These are phyloP conservation scores for Ceryle rudis DNA, from an alignment of 2,797 vertebrate genomes.

Conservation along the genomic window DNA sequence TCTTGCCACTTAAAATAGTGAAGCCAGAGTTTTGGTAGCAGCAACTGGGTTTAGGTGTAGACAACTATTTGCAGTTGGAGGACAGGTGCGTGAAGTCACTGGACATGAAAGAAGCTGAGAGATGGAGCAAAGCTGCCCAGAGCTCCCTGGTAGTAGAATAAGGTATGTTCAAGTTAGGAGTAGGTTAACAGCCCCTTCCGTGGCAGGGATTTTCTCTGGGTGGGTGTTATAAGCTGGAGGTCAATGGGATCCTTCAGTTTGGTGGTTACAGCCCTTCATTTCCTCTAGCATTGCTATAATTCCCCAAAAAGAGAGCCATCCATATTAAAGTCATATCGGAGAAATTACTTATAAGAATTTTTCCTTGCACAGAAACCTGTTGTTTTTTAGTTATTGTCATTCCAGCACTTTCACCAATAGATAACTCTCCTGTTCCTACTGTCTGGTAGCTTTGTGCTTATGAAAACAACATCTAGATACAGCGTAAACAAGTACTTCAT, in stretches of 20 bases:
- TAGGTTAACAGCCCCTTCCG: not conserved
- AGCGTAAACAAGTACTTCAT: not conserved
- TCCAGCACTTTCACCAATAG: not conserved
- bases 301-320: not conserved
- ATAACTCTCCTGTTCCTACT: not conserved
- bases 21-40: not conserved
- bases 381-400: not conserved
- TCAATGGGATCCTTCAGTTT: not conserved
- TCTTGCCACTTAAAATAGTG: not conserved
- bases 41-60: not conserved
- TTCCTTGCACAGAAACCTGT: not conserved
- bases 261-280: not conserved
- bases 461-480: not conserved
- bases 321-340: not conserved
- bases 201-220: not conserved
- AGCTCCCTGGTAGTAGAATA: not conserved
- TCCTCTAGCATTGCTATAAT: not conserved
- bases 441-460: not conserved
- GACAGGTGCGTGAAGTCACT: not conserved
- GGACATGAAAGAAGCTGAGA: not conserved
- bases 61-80: not conserved
- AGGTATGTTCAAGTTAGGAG: not conserved
- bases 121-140: not conserved
- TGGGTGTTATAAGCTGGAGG: not conserved
- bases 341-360: not conserved